Conservation (phyloP, 2,888 invertebrate species). For the Rhagophthalmus giganteus region DNA sequence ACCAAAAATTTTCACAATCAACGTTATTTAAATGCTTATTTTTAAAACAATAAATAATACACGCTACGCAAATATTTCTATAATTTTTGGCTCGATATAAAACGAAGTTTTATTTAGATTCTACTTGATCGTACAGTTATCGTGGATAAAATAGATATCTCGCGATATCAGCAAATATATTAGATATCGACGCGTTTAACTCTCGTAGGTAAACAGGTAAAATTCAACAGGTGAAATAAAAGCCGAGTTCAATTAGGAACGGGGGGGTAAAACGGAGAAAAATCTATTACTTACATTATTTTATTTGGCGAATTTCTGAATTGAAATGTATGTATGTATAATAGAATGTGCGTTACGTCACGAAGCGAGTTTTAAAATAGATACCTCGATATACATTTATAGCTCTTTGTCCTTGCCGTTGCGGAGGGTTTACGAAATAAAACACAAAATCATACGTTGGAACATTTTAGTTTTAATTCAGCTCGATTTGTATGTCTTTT, state of each 20-base stretch:
- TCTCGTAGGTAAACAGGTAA: slow-evolving; percentile 20
- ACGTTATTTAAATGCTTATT: too few species aligned
- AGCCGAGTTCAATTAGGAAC: too few species aligned
- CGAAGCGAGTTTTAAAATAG: too few species aligned
- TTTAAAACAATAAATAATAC: not conserved
- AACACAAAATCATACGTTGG: slow-evolving; percentile 10
- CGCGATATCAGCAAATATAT: slow-evolving; percentile 23
- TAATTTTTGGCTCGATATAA: slow-evolving; percentile 1
- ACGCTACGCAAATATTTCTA: not conserved
- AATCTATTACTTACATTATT: slow-evolving; percentile 3
- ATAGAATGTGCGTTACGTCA: too few species aligned
- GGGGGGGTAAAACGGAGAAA: too few species aligned
- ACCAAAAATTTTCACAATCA: too few species aligned
- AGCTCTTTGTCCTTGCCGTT: slow-evolving; percentile 6
- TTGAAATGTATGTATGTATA: too few species aligned
- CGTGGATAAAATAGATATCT: slow-evolving; percentile 13
- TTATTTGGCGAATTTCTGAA: too few species aligned
- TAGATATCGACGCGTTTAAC: slow-evolving; percentile 22
- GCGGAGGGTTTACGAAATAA: slow-evolving; percentile 3
- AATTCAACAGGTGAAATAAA: slow-evolving; percentile 18
- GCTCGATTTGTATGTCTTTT: slow-evolving; percentile 11
- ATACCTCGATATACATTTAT: too few species aligned
- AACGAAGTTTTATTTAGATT: slow-evolving; percentile 9
- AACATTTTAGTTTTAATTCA: slow-evolving; percentile 9
- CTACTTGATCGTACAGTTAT: slow-evolving; percentile 14